A percentile compares a stretch with the other conserved stretches of the same genome.
Evolutionary conservation across 2,888 invertebrate genomes (phyloP).

Genomic region (Drosophila falleni): DNA sequence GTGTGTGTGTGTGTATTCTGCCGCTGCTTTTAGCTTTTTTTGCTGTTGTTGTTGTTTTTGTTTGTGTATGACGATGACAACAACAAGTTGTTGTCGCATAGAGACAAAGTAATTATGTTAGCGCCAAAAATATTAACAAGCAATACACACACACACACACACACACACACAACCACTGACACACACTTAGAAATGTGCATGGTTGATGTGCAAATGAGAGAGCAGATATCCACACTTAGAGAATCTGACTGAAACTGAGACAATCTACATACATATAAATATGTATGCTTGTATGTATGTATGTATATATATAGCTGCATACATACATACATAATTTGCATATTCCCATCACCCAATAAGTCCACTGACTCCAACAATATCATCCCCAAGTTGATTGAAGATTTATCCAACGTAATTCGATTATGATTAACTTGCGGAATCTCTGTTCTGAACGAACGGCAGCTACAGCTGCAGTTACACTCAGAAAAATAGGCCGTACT

Average conservation of each 20-base stretch:
- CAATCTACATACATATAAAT: not conserved
- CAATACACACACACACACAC: no score
- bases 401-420: constrained; percentile 37
- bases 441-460: not conserved
- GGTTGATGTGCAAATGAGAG: constrained; percentile 10
- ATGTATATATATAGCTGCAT: not conserved
- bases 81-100: constrained; percentile 42
- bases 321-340: not conserved
- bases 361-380: not conserved
- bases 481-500: no score
- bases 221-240: not conserved
- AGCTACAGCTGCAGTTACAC: not conserved
- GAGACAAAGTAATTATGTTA: constrained; percentile 66
- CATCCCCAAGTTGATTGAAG: constrained; percentile 18
- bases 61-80: constrained; percentile 45
- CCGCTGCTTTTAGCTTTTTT: constrained; percentile 9
- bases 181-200: not conserved
- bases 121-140: constrained; percentile 66
- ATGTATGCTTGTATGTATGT: no score
- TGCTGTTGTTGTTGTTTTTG: constrained; percentile 9
- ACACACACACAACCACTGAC: not conserved
- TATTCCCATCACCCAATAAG: not conserved
- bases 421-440: constrained; percentile 39
- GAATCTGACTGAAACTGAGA: constrained; percentile 14
- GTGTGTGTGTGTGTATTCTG: constrained; percentile 9